phyloP scores from a whole-genome alignment of 2,797 vertebrate species.

The Brachyalestes nurse region DNA sequence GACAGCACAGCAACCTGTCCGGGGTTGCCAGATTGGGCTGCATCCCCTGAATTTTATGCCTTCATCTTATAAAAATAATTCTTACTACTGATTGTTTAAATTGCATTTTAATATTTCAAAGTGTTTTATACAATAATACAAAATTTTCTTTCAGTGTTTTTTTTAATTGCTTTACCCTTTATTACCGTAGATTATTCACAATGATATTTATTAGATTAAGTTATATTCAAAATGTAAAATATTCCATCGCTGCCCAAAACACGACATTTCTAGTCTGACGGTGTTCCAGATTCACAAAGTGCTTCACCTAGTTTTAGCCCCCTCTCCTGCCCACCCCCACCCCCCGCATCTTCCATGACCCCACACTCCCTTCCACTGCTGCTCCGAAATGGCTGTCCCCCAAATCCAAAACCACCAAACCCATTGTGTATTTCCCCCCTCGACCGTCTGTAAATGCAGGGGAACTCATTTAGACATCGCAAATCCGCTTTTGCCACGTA shows the following conservation, averaged over 20 bases:
- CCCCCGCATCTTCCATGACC: constrained; percentile 13
- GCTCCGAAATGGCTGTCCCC: background rate
- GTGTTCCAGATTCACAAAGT: background rate
- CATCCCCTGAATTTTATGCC: no score
- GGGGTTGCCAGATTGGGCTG: no score
- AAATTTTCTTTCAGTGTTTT: no score
- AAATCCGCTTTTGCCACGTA: background rate
- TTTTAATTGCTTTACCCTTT: no score
- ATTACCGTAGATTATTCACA: no score
- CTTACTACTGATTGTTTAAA: no score
- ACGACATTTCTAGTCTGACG: background rate
- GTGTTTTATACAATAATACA: no score
- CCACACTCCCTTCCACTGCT: background rate
- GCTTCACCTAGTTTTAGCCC: background rate
- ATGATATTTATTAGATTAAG: no score
- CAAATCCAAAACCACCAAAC: background rate
- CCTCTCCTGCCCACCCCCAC: background rate
- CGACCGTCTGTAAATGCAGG: background rate
- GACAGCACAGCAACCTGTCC: no score
- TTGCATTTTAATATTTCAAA: no score
- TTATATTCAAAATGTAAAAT: no score
- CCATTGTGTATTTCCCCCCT: constrained; percentile 1
- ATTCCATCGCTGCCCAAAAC: background rate
- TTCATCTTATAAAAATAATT: no score
- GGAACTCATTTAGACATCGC: background rate